A percentile compares a stretch with the other conserved stretches of the same genome.
Evolutionary conservation across 2,888 invertebrate species (phyloP).

Genomic region (Epistrophe grossulariae): DNA sequence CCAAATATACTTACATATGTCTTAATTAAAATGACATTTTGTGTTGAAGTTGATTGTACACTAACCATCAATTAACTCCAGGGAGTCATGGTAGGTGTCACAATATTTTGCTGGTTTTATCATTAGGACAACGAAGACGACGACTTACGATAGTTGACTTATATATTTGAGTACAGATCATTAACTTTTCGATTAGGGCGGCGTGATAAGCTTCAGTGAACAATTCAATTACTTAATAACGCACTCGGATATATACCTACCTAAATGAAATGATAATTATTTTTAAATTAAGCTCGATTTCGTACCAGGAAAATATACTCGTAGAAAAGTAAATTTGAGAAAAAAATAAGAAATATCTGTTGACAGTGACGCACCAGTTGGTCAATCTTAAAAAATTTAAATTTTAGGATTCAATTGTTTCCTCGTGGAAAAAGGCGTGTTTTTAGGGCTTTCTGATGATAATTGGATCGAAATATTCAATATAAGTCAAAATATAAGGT

Average conservation of each 20-base stretch:
- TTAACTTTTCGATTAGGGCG: constrained; percentile 57
- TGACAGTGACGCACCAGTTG: too few relatives aligned
- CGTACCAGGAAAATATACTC: too few relatives aligned
- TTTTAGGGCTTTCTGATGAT: too few relatives aligned
- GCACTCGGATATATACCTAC: too few relatives aligned
- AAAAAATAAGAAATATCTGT: too few relatives aligned
- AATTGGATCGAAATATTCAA: too few relatives aligned
- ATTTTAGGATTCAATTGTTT: too few relatives aligned
- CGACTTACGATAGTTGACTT: constrained; percentile 8
- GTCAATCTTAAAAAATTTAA: too few relatives aligned
- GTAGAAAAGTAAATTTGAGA: too few relatives aligned
- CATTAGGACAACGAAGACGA: constrained; percentile 28
- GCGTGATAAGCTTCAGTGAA: constrained; percentile 47
- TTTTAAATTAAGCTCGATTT: neutral
- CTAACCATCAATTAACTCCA: constrained; percentile 54
- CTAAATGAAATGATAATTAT: constrained; percentile 41
- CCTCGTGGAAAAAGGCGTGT: too few relatives aligned
- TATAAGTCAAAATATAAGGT: too few relatives aligned
- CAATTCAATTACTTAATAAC: constrained; percentile 39
- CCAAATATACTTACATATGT: constrained; percentile 50
- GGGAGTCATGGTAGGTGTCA: constrained; percentile 71
- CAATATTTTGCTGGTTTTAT: constrained; percentile 42
- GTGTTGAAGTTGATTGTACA: constrained; percentile 61
- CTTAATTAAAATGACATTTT: constrained; percentile 75
- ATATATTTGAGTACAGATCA: constrained; percentile 29